Percentiles rank a stretch among this genome's conserved stretches.
Conservation (phyloP, 2,797 vertebrate species). For the Chaunax sp. region DNA sequence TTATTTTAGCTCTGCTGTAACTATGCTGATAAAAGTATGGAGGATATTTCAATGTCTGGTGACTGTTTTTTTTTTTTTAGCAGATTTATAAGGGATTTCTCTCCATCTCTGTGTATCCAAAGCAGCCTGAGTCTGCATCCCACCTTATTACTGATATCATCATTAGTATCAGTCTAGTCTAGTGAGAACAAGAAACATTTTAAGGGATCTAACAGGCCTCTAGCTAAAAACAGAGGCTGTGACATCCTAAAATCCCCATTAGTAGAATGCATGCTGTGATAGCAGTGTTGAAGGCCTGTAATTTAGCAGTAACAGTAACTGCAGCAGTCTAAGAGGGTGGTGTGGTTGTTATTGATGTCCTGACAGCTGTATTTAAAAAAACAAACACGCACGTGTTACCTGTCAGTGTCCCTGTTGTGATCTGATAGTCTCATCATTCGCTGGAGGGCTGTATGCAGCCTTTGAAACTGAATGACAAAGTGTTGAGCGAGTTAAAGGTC, state of each 20-base stretch:
- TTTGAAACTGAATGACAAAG: conserved; percentile 88
- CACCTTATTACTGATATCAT: conserved; percentile 35
- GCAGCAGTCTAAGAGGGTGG: background rate
- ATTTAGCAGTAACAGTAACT: conserved; percentile 3
- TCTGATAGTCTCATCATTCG: conserved; percentile 85
- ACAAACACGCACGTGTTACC: conserved; percentile 84
- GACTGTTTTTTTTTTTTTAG: background rate
- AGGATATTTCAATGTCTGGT: background rate
- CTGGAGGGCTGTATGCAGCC: conserved; percentile 90
- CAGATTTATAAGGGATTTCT: conserved; percentile 18
- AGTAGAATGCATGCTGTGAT: background rate
- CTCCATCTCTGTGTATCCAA: conserved; percentile 40
- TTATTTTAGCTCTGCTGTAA: no score
- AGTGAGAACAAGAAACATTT: conserved; percentile 12
- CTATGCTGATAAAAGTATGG: background rate
- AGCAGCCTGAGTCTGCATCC: conserved; percentile 43
- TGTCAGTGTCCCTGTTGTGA: conserved; percentile 82
- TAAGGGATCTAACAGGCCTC: conserved; percentile 3
- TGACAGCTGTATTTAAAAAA: conserved; percentile 21
- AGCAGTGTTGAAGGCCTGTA: background rate
- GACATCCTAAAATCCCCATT: conserved; percentile 9
- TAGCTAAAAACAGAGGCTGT: conserved; percentile 12
- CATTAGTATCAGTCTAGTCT: conserved; percentile 28
- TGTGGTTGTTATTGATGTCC: conserved; percentile 24
- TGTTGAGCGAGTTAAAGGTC: conserved; percentile 70